Percentiles rank a stretch among this genome's conserved stretches.
Evolutionary conservation across 30 jellyfish, hydroid and myxozoan species (phyloP).

Genomic region (Hydra vulgaris): DNA sequence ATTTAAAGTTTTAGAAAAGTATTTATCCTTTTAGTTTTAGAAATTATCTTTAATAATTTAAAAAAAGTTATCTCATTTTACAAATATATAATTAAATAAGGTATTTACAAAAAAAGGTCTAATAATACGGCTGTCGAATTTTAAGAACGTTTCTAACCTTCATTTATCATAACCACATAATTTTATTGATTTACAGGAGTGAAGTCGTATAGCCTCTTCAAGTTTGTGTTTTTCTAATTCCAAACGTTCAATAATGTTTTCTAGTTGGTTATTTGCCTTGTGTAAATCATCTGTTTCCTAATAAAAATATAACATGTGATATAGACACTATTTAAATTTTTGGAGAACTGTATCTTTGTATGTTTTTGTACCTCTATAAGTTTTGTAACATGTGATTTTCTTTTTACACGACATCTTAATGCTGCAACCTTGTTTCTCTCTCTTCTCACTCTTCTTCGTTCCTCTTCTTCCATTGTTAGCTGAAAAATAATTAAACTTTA

Average conservation of each 20-base stretch:
- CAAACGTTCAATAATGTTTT: slow-evolving; percentile 52
- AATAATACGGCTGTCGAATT: not conserved
- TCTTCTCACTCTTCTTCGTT: slow-evolving; percentile 60
- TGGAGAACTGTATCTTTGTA: not conserved
- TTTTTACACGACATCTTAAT: slow-evolving; percentile 77
- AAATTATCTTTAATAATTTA: too few species aligned
- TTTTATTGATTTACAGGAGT: slow-evolving; percentile 26
- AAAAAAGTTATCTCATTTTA: too few species aligned
- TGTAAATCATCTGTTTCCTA: slow-evolving; percentile 83
- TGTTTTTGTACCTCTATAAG: slow-evolving; percentile 44
- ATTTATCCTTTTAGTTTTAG: too few species aligned
- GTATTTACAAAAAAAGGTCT: not conserved
- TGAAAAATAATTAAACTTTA: slow-evolving; percentile 13
- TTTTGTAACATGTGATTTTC: slow-evolving; percentile 70
- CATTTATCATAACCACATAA: not conserved
- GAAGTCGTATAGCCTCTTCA: slow-evolving; percentile 78
- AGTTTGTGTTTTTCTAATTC: slow-evolving; percentile 56
- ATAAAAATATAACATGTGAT: not conserved
- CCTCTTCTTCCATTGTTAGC: slow-evolving; percentile 89
- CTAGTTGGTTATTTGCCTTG: slow-evolving; percentile 57
- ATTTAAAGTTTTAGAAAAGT: too few species aligned
- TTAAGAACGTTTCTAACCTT: not conserved
- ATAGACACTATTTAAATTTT: not conserved
- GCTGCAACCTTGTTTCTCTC: slow-evolving; percentile 96
- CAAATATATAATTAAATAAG: too few species aligned